These are phyloP conservation scores for Rhabdomys pumilio DNA, from an alignment of 2,797 vertebrate species.

Conservation along the genomic window DNA sequence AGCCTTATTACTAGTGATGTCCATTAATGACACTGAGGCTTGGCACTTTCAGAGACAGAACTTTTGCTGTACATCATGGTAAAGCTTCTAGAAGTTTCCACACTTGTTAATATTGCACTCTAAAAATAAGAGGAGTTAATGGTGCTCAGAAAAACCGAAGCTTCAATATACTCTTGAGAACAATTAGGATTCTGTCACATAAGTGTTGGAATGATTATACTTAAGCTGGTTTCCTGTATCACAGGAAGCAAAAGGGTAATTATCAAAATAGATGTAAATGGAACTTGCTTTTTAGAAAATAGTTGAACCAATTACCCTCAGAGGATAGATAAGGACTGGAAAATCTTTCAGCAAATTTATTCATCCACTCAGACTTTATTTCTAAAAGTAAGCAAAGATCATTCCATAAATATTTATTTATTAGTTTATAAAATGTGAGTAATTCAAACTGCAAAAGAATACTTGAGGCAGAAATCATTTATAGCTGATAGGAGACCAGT, in stretches of 20 bases:
- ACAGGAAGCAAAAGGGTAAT: conserved; percentile 77
- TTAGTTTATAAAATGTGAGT: conserved; percentile 62
- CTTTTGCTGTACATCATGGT: conserved; percentile 52
- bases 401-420: conserved; percentile 76
- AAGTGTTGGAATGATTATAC: conserved; percentile 16
- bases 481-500: conserved; percentile 29
- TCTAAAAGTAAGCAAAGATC: conserved; percentile 70
- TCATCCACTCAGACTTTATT: conserved; percentile 69
- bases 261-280: conserved; percentile 77
- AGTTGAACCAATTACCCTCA: conserved; percentile 55
- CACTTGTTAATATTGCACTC: conserved; percentile 54
- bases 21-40: background rate
- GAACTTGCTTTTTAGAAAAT: conserved; percentile 79
- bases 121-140: conserved; percentile 73
- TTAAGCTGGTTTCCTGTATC: conserved; percentile 76
- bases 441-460: conserved; percentile 50
- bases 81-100: conserved; percentile 66
- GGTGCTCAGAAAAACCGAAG: conserved; percentile 74
- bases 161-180: conserved; percentile 67
- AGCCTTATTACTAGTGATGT: conserved; percentile 50
- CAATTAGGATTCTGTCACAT: conserved; percentile 77
- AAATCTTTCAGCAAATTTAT: conserved; percentile 80
- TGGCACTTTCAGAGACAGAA: conserved; percentile 65
- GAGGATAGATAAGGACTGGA: conserved; percentile 60
- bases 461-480: conserved; percentile 53